phyloP scores from a whole-genome alignment of 1,140 invertebrate species.

The Coenobita brevimanus region DNA sequence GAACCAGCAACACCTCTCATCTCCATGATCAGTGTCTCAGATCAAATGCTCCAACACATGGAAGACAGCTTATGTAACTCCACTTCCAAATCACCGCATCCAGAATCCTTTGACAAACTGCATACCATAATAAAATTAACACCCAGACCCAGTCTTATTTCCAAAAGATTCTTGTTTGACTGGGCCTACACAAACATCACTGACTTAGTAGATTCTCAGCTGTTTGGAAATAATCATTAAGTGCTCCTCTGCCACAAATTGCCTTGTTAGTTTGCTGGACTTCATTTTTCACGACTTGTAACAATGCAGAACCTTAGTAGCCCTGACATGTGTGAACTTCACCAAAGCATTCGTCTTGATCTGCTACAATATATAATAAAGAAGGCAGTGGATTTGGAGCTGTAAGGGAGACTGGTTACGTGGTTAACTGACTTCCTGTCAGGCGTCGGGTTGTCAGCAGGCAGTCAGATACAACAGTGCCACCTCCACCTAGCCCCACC shows the following conservation, averaged over 20 bases:
- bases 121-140: no score
- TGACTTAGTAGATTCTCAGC: background rate
- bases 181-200: background rate
- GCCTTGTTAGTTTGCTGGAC: background rate
- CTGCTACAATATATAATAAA: background rate
- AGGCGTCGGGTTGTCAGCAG: constrained; percentile 1
- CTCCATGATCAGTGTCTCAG: no score
- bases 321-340: background rate
- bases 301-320: background rate
- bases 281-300: background rate
- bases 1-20: no score
- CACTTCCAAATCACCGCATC: no score
- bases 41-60: no score
- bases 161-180: background rate
- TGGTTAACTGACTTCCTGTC: constrained; percentile 10
- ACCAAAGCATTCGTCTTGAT: background rate
- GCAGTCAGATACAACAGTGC: background rate
- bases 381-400: background rate
- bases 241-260: background rate
- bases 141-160: background rate
- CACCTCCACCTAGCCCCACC: background rate
- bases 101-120: no score
- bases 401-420: background rate
- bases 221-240: background rate
- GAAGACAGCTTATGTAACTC: no score